Base-by-base conservation (phyloP, 2,113 vertebrate genomes). In the Syngnathus scovelli region DNA sequence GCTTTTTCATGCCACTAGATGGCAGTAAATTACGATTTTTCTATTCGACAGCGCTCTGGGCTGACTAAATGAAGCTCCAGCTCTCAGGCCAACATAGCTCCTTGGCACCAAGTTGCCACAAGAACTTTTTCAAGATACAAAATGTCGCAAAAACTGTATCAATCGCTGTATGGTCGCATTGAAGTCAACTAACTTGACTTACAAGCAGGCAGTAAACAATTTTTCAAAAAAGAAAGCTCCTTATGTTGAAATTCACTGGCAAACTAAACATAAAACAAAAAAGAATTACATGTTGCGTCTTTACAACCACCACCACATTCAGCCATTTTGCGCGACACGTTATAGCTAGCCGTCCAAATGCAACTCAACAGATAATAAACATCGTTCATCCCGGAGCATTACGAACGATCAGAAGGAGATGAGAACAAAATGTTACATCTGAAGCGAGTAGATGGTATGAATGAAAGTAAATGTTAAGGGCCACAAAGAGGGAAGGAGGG, bases 391-490 rank as follows among this genome's bases (percentile, higher is more conserved):
- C 23, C 23, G 1, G 8, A 54, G 6, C 37, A 37, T 51, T 39
- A 37, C 3, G 59, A 62, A 63, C n/a, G 7, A 37, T 18, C 21
- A 8, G 43, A 39, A n/a, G 13, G 13, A 58, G 19, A n/a, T 15
- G n/a, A 49, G 33, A 33, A 67, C 60, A 66, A 48, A 71, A 70
- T 44, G 43, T 46, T 41, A 54, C 21, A 39, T 46, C 18, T 60
- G 52, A 55, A 58, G 18, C 68, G 46, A 75, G 51, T 55, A 4
- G 43, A 75, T 68, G 52, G 76, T 87, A 75, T 85, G 74, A 85
- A 81, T 81, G 52, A 79, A 86, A 86, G 78, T 78, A 78, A 79
- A 68, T 59, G 81, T 86, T 86, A 48, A 70, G 76, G 77, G 82
- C 81, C 69, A 71, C 76, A 70, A 80, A 80, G 75, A 79, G 73